phyloP scores from a whole-genome alignment of 2,113 vertebrate genomes.

The Labrus mixtus region DNA sequence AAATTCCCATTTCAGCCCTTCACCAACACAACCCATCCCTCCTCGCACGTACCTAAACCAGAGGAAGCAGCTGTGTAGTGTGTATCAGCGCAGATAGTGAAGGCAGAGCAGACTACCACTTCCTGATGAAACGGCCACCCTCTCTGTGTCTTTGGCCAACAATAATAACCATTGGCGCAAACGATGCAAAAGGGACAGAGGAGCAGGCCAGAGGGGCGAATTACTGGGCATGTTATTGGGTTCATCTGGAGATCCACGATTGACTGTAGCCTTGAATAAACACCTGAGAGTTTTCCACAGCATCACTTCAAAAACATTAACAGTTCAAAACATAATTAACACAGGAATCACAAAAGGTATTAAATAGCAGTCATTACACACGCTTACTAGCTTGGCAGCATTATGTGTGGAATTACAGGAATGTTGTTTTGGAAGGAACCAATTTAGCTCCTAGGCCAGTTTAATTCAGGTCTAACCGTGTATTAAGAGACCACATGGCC shows the following conservation, averaged over 20 bases:
- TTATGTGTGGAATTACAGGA: constrained; percentile 49
- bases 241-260: constrained; percentile 41
- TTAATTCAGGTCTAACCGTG: constrained; percentile 12
- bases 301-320: too few relatives aligned
- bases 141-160: constrained; percentile 55
- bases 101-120: constrained; percentile 43
- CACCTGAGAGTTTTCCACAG: constrained; percentile 45
- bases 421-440: constrained; percentile 71
- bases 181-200: constrained; percentile 37
- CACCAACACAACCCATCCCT: background rate
- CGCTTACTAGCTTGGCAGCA: constrained; percentile 18
- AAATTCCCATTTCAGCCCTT: background rate
- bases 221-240: constrained; percentile 55
- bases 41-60: constrained; percentile 16
- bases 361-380: constrained; percentile 44
- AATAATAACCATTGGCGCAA: constrained; percentile 54
- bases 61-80: constrained; percentile 72
- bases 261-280: constrained; percentile 48
- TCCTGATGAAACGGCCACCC: constrained; percentile 60
- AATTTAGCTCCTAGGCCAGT: constrained; percentile 23
- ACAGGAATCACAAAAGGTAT: constrained; percentile 24
- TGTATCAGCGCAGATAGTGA: constrained; percentile 49
- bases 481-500: constrained; percentile 9
- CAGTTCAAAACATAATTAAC: constrained; percentile 56
- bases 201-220: constrained; percentile 47